Conservation (phyloP, 1,140 invertebrate species). For the Nasonia vitripennis region DNA sequence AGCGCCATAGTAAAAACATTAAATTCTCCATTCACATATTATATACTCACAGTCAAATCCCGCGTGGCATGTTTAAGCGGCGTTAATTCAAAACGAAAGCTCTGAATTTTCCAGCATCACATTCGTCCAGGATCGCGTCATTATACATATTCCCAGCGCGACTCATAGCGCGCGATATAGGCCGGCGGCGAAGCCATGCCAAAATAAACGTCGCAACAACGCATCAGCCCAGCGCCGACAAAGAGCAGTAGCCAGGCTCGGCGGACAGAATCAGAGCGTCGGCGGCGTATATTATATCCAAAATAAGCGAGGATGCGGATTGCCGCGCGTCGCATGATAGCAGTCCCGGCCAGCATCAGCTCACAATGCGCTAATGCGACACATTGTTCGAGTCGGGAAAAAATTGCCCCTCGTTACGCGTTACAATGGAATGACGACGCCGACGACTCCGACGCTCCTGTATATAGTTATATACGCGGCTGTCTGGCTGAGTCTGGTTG, state of each 20-base stretch:
- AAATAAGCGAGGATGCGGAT: conserved; percentile 39
- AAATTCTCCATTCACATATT: no score
- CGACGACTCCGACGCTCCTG: conserved; percentile 8
- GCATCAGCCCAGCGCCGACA: not conserved
- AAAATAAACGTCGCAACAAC: conserved; percentile 8
- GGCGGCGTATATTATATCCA: not conserved
- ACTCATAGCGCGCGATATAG: not conserved
- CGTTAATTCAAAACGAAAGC: not conserved
- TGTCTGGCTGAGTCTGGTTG: not conserved
- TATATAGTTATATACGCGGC: not conserved
- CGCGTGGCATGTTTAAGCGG: no score
- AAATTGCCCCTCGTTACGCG: conserved; percentile 73
- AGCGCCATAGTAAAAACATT: no score
- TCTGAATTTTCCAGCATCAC: not conserved
- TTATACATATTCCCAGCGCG: not conserved
- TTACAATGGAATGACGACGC: conserved; percentile 63
- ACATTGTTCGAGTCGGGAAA: conserved; percentile 73
- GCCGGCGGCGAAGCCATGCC: not conserved
- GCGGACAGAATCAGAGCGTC: not conserved
- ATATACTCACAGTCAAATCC: no score
- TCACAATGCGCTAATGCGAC: conserved; percentile 73
- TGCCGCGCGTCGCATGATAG: conserved; percentile 53
- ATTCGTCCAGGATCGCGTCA: not conserved
- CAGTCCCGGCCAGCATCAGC: conserved; percentile 39
- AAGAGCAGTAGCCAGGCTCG: not conserved